phyloP scores from a whole-genome alignment of 2,113 vertebrate genomes.

The Antigone vipio region DNA sequence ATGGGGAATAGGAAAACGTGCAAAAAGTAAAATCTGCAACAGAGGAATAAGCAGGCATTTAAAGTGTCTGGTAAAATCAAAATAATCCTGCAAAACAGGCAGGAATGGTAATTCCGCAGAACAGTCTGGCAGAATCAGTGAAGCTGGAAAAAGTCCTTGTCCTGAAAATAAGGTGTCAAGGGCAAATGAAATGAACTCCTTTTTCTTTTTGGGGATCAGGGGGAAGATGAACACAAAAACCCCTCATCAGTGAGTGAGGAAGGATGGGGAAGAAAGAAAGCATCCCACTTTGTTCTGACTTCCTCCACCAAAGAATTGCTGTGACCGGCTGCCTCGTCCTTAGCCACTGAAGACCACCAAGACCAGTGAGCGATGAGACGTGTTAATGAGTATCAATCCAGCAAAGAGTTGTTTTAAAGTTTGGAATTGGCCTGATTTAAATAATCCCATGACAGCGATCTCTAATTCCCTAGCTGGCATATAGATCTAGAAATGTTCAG shows the following conservation, averaged over 20 bases:
- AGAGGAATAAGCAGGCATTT: background rate
- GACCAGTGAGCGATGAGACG: background rate
- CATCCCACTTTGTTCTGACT: background rate
- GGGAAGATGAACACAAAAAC: background rate
- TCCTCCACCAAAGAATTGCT: background rate
- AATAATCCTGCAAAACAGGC: background rate
- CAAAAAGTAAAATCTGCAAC: background rate
- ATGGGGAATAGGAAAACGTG: background rate
- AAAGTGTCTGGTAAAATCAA: background rate
- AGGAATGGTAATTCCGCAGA: background rate
- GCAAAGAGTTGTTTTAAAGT: background rate
- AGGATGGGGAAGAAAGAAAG: background rate
- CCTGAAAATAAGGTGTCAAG: background rate
- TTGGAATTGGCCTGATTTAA: background rate
- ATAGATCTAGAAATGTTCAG: background rate
- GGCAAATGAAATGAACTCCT: fast-evolving
- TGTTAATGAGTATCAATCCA: background rate
- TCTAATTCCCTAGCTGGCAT: background rate
- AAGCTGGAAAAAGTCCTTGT: background rate
- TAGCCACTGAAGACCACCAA: background rate
- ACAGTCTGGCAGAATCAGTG: background rate
- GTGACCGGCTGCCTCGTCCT: background rate
- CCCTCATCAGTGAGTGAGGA: background rate
- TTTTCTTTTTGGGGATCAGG: background rate
- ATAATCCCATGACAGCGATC: background rate